Evolutionary conservation across 2,797 vertebrate species (phyloP).

Genomic region (Mergus octosetaceus): DNA sequence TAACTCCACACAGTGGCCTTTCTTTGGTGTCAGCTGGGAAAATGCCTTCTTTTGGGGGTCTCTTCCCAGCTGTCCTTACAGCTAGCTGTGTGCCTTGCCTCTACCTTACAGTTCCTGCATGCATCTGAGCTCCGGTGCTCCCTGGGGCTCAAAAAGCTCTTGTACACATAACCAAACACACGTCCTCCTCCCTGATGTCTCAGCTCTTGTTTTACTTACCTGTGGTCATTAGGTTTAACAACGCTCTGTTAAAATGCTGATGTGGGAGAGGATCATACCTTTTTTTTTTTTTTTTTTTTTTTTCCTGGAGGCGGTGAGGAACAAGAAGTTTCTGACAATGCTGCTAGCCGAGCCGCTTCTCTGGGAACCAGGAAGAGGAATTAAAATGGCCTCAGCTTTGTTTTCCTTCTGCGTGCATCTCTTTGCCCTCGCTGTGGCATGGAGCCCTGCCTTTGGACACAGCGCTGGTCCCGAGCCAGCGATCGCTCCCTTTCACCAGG

Average conservation of each 20-base stretch:
- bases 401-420: not conserved
- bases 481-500: not conserved
- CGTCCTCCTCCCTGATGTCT: not conserved
- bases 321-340: not conserved
- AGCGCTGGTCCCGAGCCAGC: not conserved
- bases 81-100: too few species aligned
- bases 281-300: not conserved
- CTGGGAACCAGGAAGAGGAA: not conserved
- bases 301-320: not conserved
- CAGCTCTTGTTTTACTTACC: not conserved
- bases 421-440: not conserved
- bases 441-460: not conserved
- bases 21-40: not conserved
- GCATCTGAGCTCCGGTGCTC: not conserved
- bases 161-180: not conserved
- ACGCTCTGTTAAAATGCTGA: not conserved
- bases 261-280: not conserved
- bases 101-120: not conserved
- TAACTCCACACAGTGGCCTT: not conserved
- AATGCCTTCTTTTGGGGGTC: not conserved
- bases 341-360: not conserved
- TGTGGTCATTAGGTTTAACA: not conserved
- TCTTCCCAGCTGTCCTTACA: not conserved
- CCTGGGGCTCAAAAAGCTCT: not conserved
- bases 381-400: slow-evolving; percentile 12